Evolutionary conservation across 2,888 invertebrate genomes (phyloP).

Genomic region (Andrena praecox): DNA sequence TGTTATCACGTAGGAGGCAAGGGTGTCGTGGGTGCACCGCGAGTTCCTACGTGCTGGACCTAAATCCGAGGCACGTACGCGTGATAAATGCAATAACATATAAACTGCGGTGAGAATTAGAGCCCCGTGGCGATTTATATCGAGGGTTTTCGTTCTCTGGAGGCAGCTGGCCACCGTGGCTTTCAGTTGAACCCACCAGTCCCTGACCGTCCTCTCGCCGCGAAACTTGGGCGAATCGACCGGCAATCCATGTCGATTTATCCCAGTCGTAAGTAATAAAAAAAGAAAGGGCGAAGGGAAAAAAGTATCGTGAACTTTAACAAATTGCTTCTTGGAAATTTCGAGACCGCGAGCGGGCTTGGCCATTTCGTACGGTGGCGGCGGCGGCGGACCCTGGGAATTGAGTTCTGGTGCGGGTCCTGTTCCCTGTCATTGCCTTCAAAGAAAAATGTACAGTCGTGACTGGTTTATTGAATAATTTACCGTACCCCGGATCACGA

Average conservation of each 20-base stretch:
- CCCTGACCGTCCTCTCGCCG: slow-evolving; percentile 19
- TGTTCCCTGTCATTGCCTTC: slow-evolving; percentile 44
- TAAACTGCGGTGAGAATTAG: slow-evolving; percentile 83
- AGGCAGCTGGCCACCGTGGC: slow-evolving; percentile 21
- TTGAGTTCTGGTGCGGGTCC: slow-evolving; percentile 33
- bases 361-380: background rate
- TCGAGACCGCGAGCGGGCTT: slow-evolving; percentile 34
- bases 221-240: slow-evolving; percentile 63
- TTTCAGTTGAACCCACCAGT: slow-evolving; percentile 53
- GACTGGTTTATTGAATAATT: slow-evolving; percentile 62
- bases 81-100: slow-evolving; percentile 84
- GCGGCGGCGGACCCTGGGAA: slow-evolving; percentile 30
- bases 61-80: slow-evolving; percentile 78
- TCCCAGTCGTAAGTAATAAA: slow-evolving; percentile 64
- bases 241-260: slow-evolving; percentile 66
- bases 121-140: slow-evolving; percentile 82
- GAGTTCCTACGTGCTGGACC: slow-evolving; percentile 59
- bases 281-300: background rate
- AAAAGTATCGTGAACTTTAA: slow-evolving; percentile 60
- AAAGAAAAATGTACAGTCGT: slow-evolving; percentile 64
- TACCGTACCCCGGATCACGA: slow-evolving; percentile 15
- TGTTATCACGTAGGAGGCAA: slow-evolving; percentile 73
- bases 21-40: slow-evolving; percentile 65
- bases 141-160: slow-evolving; percentile 68
- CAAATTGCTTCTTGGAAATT: slow-evolving; percentile 66